phyloP scores from a whole-genome alignment of 2,113 vertebrate species.

The Coregonus clupeaformis region DNA sequence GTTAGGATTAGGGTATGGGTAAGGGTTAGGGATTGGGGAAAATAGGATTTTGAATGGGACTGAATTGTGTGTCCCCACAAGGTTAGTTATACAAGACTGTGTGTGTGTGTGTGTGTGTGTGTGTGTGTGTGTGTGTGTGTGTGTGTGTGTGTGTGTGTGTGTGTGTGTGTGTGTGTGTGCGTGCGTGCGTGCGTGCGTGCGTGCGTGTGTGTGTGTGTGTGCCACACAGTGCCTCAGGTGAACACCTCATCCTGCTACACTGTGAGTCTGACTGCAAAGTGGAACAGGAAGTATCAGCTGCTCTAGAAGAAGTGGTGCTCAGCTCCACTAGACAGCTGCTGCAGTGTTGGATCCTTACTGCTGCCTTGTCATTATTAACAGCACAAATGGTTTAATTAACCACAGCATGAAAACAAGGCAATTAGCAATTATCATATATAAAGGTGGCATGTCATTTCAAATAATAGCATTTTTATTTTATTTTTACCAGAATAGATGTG shows the following conservation, averaged over 20 bases:
- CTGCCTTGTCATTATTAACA: neutral
- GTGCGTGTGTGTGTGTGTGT: neutral
- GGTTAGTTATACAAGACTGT: too few species aligned
- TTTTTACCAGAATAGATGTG: neutral
- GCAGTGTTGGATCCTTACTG: neutral
- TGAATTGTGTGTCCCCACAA: too few species aligned
- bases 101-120: too few species aligned
- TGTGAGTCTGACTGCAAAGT: slow-evolving; percentile 39
- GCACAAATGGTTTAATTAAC: neutral
- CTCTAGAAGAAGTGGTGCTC: slow-evolving; percentile 59
- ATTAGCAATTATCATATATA: neutral
- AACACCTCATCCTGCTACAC: slow-evolving; percentile 54
- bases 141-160: too few species aligned
- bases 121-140: too few species aligned
- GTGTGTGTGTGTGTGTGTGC: too few species aligned
- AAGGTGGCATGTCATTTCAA: neutral
- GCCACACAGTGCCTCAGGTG: slow-evolving; percentile 16
- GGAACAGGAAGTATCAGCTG: slow-evolving; percentile 43
- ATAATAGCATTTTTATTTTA: slow-evolving; percentile 24
- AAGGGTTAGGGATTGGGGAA: too few species aligned
- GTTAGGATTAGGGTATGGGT: too few species aligned
- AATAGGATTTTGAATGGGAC: too few species aligned
- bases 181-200: neutral
- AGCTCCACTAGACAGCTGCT: slow-evolving; percentile 3
- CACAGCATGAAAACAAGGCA: neutral